phyloP scores from a whole-genome alignment of 2,888 invertebrate species.

The Halictus ligatus region DNA sequence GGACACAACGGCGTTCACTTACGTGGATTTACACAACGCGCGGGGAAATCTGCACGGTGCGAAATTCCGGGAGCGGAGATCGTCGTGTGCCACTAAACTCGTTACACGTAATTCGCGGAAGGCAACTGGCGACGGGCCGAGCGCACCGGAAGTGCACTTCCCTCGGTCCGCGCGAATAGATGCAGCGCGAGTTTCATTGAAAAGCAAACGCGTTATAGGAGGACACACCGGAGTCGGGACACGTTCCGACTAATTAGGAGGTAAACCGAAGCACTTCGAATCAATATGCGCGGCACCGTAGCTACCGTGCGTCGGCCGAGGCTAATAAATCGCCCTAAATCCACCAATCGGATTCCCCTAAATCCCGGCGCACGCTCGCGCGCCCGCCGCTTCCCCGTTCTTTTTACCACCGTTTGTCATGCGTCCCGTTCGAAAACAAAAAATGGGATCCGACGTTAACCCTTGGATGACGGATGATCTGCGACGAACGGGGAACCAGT shows the following conservation, averaged over 20 bases:
- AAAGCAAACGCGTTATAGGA: neutral
- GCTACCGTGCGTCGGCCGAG: slow-evolving; percentile 21
- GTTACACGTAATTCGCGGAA: neutral
- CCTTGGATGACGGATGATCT: neutral
- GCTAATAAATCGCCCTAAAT: slow-evolving; percentile 46
- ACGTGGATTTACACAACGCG: neutral
- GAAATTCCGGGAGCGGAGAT: neutral
- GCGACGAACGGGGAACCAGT: neutral
- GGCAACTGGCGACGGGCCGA: neutral
- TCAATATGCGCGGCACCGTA: slow-evolving; percentile 68
- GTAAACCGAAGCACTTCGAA: slow-evolving; percentile 55
- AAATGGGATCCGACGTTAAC: neutral
- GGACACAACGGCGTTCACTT: neutral
- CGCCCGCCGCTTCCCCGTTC: neutral
- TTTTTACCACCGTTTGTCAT: neutral
- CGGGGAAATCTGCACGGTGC: neutral
- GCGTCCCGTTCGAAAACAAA: neutral
- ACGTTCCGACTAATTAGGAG: slow-evolving; percentile 64
- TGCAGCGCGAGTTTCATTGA: neutral
- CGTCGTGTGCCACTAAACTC: neutral
- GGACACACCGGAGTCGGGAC: neutral
- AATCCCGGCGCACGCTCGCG: slow-evolving; percentile 31
- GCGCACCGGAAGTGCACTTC: neutral
- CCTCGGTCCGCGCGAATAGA: neutral
- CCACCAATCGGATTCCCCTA: slow-evolving; percentile 16